A percentile compares a stretch with the other conserved stretches of the same genome.
phyloP scores from a whole-genome alignment of 2,888 invertebrate species.

The Chrysomela aeneicollis region DNA sequence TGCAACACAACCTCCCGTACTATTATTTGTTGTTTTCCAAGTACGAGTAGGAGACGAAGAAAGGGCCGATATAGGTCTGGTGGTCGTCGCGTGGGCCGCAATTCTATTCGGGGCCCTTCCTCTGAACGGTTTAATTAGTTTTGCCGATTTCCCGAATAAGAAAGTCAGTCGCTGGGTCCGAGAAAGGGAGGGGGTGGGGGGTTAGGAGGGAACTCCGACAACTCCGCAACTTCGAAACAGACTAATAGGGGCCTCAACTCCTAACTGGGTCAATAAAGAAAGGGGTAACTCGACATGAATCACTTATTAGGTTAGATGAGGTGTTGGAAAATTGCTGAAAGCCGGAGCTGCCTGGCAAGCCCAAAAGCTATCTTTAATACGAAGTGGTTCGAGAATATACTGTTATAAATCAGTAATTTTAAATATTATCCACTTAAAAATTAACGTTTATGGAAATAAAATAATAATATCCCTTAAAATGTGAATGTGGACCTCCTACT shows the following conservation, averaged over 20 bases:
- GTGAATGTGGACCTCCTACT: no score
- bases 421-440: no score
- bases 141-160: constrained; percentile 14
- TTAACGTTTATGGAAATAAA: no score
- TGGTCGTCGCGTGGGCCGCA: no score
- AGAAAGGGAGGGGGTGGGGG: constrained; percentile 2
- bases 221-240: constrained; percentile 4
- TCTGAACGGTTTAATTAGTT: constrained; percentile 1
- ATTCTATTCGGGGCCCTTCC: background rate
- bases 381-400: no score
- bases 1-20: no score
- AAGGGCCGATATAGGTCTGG: no score
- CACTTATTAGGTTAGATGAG: background rate
- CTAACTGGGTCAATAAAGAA: background rate
- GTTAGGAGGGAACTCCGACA: background rate
- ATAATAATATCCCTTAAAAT: no score
- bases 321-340: background rate
- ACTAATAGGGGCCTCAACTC: background rate
- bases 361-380: no score
- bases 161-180: constrained; percentile 14
- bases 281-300: background rate
- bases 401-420: no score
- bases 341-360: background rate
- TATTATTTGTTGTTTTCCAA: no score
- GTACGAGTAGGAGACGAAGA: no score